These are phyloP conservation scores for Hylia prasina DNA, from an alignment of 2,113 vertebrate species.

Conservation along the genomic window DNA sequence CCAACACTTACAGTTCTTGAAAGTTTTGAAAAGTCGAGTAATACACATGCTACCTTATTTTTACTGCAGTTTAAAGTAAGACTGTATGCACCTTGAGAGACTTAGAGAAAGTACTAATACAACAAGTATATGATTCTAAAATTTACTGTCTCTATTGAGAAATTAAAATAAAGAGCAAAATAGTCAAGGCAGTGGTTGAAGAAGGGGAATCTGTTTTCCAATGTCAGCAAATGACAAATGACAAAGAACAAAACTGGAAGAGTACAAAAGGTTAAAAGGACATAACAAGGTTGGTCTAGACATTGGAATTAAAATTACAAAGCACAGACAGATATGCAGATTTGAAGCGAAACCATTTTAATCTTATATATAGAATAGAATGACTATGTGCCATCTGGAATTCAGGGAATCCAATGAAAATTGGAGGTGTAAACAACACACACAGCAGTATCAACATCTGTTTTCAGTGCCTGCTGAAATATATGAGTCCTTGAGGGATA, in stretches of 20 bases:
- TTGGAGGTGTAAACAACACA: constrained; percentile 17
- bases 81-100: background rate
- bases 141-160: background rate
- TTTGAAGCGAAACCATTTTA: background rate
- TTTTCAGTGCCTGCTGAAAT: constrained; percentile 6
- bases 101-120: background rate
- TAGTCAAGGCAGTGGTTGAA: background rate
- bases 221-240: background rate
- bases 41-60: background rate
- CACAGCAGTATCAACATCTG: constrained; percentile 42
- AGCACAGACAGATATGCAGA: background rate
- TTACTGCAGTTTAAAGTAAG: background rate
- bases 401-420: constrained; percentile 1
- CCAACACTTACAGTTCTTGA: background rate
- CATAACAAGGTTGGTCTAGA: background rate
- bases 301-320: background rate
- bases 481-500: background rate
- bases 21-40: background rate
- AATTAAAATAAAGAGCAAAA: background rate
- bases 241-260: background rate
- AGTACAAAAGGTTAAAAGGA: background rate
- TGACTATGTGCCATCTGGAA: constrained; percentile 39
- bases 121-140: background rate
- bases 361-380: background rate
- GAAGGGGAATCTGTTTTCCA: background rate